Percentiles rank a stretch among this genome's conserved stretches.
These are phyloP conservation scores for Ictidomys tridecemlineatus DNA, from an alignment of 2,113 vertebrate species.

Conservation along the genomic window DNA sequence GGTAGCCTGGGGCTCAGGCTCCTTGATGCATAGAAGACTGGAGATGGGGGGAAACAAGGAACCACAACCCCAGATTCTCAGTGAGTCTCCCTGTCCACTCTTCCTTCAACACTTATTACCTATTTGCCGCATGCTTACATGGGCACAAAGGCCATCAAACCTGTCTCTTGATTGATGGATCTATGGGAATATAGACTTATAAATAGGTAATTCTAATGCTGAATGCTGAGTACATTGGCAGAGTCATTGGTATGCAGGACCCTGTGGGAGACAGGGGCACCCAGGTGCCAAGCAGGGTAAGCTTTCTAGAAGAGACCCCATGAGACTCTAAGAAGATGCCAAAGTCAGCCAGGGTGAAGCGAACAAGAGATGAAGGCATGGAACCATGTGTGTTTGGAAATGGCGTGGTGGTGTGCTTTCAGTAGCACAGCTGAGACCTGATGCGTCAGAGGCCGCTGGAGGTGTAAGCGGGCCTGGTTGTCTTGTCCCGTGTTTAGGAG, in stretches of 20 bases:
- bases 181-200: background rate
- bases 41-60: background rate
- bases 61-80: background rate
- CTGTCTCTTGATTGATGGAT: background rate
- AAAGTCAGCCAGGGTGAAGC: background rate
- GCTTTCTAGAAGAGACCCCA: background rate
- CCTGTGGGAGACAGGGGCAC: background rate
- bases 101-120: background rate
- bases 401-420: rapidly evolving
- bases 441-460: rapidly evolving
- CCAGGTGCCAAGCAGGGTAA: background rate
- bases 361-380: background rate
- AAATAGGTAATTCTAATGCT: background rate
- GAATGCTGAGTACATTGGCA: background rate
- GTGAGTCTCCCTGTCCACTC: background rate
- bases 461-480: background rate
- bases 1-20: background rate
- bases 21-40: too few relatives aligned
- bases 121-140: background rate
- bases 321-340: background rate
- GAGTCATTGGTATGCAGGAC: background rate
- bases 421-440: background rate
- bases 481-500: background rate
- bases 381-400: background rate
- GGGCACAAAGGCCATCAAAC: background rate